Base-by-base conservation (phyloP, 2,888 invertebrate genomes). In the Erebia epiphron region DNA sequence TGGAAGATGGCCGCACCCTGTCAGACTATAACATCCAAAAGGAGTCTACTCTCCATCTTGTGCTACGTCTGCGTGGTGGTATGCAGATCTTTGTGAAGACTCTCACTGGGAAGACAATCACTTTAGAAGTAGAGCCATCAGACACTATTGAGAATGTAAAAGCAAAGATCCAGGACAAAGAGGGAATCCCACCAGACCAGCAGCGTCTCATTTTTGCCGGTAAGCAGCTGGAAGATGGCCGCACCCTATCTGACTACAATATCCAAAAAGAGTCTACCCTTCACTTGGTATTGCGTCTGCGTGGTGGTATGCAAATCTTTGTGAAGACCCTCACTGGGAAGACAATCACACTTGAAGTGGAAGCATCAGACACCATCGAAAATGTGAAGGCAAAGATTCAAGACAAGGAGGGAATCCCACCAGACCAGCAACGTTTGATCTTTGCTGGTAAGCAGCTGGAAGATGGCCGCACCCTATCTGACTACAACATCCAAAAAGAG, bases 101-200 rank as follows among this genome's bases (percentile, higher is more conserved):
- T 13, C 35, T 69, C 1, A 62, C 61, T 21, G 61, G 61, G 2
- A 62, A 62, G 21, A 62, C 61, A 1, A 62, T 62, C 21, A 62
- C 61, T 1, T 7, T 62, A 7, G 61, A 62, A 46, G 61, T 62
- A 0, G 61, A 62, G 14, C 13, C 61, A 46, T 62, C 61, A 1
- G 61, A 62, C 21, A 62, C 61, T 11, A 62, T 62, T 14, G 61
- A 62, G 1, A 89, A 89, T 81, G 89, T 89, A 0, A 89, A 89
- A 4, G 89, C 89, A 0, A 90, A 90, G 46, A 90, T 90, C 2
- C 90, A 90, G 35, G 90, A 90, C 58, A 90, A 90, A n/a, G 90
- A 82, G 68, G 94, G 94, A 2, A 95, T 95, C 74, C 94, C 95
- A 1, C 95, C 95, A 86, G 90, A 90, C 76, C 90, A 90, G 62